Evolutionary conservation across 2,797 vertebrate species (phyloP), one percentile per base, ranked within the genome.

Genomic region (Agapornis canus): DNA sequence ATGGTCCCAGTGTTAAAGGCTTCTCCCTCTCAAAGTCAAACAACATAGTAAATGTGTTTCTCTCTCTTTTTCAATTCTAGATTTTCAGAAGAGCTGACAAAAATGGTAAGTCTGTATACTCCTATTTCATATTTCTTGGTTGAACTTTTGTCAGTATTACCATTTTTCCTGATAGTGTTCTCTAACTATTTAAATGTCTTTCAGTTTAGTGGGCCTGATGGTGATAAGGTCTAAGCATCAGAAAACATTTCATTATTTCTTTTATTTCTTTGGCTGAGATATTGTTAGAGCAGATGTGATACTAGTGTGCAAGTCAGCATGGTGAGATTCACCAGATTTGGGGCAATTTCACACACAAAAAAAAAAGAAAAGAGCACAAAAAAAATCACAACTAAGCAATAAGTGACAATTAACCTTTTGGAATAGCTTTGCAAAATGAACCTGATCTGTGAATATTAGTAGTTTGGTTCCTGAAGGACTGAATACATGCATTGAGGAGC

Each of bases 61-160:
- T 91, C 27, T 97, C 32, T 96, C 86, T 97, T 13, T 96, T 92
- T 96, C 76, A 35, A 75, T 97, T 94, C 79, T 26, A 97, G 97
- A 97, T 97, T 91, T 97, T 97, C 95, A 94, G 97, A 96, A 96
- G 97, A 88, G 96, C 97, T 84, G 97, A 97, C 94, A 97, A 97
- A 96, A 97, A 97, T 71, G 97, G 97, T 97, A 88, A 97, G 97
- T 96, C 40, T 79, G 12, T 40, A 31, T 21, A 3, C 83, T 89
- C 31, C 7, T 35, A 35, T 81, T 82, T 73, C 39, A 48, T 26
- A 4, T 86, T 65, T 86, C 21, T 75, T 43, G 21, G 20, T 1
- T 52, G 65, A 49, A 29, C 9, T 82, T 22, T 27, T 75, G n/a
- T 52, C 61, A 70, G 7, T 39, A 14, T 71, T 64, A 13, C 68